phyloP scores from a whole-genome alignment of 2,113 vertebrate species.

The Aegypius monachus region DNA sequence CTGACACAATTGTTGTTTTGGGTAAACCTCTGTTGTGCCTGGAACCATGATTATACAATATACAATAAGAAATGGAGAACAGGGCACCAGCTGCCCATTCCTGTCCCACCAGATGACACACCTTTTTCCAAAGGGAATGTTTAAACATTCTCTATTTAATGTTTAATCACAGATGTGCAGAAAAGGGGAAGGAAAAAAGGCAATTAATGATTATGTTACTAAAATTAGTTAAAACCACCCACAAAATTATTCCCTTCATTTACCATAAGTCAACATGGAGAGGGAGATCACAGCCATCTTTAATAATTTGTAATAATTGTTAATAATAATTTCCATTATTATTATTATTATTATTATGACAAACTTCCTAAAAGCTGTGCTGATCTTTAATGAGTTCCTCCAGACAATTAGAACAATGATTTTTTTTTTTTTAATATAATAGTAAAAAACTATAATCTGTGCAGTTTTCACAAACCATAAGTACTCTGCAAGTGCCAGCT shows the following conservation, averaged over 20 bases:
- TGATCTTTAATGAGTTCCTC: not conserved
- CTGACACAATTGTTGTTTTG: not conserved
- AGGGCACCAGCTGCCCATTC: slow-evolving; percentile 11
- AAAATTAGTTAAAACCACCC: not conserved
- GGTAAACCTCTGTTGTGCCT: slow-evolving; percentile 4
- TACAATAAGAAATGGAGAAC: not conserved
- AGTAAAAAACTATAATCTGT: not conserved
- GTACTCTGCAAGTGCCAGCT: not conserved
- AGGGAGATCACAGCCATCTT: not conserved
- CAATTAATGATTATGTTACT: not conserved
- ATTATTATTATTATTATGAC: not conserved
- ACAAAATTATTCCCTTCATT: not conserved
- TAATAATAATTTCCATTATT: not conserved
- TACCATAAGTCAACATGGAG: not conserved
- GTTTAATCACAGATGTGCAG: not conserved
- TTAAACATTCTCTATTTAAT: slow-evolving; percentile 15
- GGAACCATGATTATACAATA: not conserved
- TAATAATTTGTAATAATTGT: not conserved
- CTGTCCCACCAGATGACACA: slow-evolving; percentile 15
- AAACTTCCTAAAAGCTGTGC: not conserved
- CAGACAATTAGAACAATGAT: not conserved
- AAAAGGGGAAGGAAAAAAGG: not conserved
- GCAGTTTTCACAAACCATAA: not conserved
- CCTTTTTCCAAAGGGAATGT: slow-evolving; percentile 38
- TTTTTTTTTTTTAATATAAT: not conserved